These are phyloP conservation scores for Mustela nigripes DNA, from an alignment of 2,113 vertebrate genomes.

Conservation along the genomic window DNA sequence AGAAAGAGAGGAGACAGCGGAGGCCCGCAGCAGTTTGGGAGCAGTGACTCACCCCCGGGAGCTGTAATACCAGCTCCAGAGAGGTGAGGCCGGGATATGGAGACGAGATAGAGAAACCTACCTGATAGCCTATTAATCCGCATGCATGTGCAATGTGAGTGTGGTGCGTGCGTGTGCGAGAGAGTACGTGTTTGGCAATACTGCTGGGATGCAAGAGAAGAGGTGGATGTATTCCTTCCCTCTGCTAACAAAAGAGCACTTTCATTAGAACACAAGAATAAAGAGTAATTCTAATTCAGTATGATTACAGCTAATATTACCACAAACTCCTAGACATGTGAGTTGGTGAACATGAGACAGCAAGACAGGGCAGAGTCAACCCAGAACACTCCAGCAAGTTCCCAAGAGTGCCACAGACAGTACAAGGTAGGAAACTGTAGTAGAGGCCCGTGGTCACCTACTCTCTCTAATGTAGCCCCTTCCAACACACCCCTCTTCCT, in stretches of 20 bases:
- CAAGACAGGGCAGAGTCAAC: not conserved
- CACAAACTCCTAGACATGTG: not conserved
- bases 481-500: not conserved
- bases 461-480: not conserved
- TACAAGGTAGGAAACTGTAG: not conserved
- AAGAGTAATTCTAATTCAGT: not conserved
- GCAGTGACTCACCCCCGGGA: too few relatives aligned
- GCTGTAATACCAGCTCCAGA: accelerated
- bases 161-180: not conserved
- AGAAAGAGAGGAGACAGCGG: not conserved
- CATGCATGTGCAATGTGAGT: accelerated
- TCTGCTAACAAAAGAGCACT: not conserved
- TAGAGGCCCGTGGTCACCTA: not conserved
- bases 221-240: too few relatives aligned
- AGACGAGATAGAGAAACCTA: not conserved
- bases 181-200: too few relatives aligned
- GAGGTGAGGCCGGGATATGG: accelerated
- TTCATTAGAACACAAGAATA: not conserved
- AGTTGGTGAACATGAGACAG: not conserved
- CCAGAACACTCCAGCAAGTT: not conserved
- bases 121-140: not conserved
- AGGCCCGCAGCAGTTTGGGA: accelerated
- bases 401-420: not conserved
- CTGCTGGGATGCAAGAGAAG: not conserved
- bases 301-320: not conserved